Evolutionary conservation across 2,113 vertebrate species (phyloP).

Genomic region (Brienomyrus longianalis): DNA sequence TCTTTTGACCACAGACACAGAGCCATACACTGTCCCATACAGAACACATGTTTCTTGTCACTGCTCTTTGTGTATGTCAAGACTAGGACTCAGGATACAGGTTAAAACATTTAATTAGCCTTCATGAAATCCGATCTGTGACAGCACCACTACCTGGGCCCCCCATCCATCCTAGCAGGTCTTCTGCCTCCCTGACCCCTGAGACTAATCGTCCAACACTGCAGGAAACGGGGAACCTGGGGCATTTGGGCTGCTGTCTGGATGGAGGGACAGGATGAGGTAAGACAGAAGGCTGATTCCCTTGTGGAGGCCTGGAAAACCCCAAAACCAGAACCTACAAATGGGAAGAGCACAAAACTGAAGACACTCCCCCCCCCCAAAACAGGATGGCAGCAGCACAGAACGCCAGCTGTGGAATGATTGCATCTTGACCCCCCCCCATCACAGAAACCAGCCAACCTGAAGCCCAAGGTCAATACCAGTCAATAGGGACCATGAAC

Average conservation of each 20-base stretch:
- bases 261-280: not conserved
- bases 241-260: not conserved
- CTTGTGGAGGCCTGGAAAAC: not conserved
- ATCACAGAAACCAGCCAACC: not conserved
- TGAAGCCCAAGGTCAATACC: not conserved
- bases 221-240: not conserved
- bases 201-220: not conserved
- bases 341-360: not conserved
- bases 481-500: not conserved
- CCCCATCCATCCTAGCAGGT: not conserved
- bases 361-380: not conserved
- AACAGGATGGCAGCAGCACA: not conserved
- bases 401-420: not conserved
- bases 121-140: not conserved
- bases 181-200: not conserved
- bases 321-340: not conserved
- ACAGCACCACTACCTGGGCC: not conserved
- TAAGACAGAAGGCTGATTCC: not conserved
- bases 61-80: not conserved
- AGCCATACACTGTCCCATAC: not conserved
- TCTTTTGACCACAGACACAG: not conserved
- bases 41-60: not conserved
- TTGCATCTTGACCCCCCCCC: not conserved
- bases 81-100: not conserved
- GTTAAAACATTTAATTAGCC: not conserved